Base-by-base conservation (phyloP, 2,797 vertebrate genomes). In the Silurus lanzhouensis region DNA sequence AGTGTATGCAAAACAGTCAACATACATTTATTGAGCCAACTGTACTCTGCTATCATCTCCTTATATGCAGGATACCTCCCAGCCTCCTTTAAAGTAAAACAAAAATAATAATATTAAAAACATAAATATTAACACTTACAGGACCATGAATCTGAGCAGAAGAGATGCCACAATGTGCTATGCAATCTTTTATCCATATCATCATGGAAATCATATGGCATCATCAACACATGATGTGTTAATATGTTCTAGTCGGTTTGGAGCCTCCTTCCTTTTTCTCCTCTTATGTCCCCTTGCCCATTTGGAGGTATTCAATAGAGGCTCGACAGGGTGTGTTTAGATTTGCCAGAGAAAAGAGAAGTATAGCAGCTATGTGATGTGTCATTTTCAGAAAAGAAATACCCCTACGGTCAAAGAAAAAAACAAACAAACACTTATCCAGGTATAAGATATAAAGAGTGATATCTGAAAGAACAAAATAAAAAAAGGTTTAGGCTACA, bases 1-100 rank as follows among this genome's bases (percentile, higher is more conserved):
- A 55, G n/a, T 31, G 2, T 44, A 79, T 63, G 58, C 1, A 67
- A 63, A 57, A 25, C 12, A 61, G 3, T 79, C 79, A 82, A 91
- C 97, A 91, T 97, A 99, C 98, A 46, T 94, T 94, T 96, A 92
- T 96, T 96, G 60, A 99, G 95, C 98, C 98, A 99, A 91, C 97
- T 98, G 89, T 99, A 99, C 88, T 99, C 98, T 83, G 98, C 98
- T 89, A 99, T 96, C 97, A 99, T 96, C 94, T 99, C 98, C 92
- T 99, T 99, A 93, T 98, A 99, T 6, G 98, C 98, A 82, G 98
- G 98, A 88, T 99, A 99, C 89, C 97, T 95, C 81, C 98, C 98
- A 0, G 96, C 97, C 91, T 99, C 98, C 98, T 99, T 82, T 75
- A 84, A 58, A 82, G 77, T 9, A 71, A 80, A 61, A 84, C n/a